Evolutionary conservation across 2,888 invertebrate genomes (phyloP).

Genomic region (Parelbella ahira): DNA sequence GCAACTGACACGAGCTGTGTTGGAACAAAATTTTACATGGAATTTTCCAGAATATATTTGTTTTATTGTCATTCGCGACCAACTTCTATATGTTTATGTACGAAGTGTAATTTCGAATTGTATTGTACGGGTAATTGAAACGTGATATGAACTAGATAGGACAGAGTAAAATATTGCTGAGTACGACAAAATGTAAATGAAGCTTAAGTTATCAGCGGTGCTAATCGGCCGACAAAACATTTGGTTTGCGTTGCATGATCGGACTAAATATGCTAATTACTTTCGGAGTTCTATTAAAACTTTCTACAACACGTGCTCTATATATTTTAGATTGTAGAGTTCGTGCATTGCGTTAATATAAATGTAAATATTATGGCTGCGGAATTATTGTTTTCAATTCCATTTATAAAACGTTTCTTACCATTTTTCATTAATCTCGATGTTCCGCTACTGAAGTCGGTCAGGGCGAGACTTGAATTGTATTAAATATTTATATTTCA

Average conservation of each 20-base stretch:
- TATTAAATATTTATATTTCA: conserved; percentile 2
- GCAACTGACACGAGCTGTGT: conserved; percentile 27
- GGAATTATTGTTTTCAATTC: background rate
- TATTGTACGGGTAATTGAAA: no score
- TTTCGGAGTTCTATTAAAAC: conserved; percentile 18
- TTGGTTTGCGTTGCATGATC: conserved; percentile 12
- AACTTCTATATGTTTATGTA: no score
- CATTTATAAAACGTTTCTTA: background rate
- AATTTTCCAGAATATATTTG: no score
- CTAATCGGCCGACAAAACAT: background rate
- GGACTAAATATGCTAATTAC: conserved; percentile 18
- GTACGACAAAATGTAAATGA: no score
- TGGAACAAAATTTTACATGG: no score
- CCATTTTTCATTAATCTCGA: conserved; percentile 8
- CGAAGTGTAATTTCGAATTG: no score
- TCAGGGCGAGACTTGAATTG: conserved; percentile 2
- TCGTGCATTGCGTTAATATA: conserved; percentile 2
- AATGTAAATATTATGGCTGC: background rate
- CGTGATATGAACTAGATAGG: no score
- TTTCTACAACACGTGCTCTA: conserved; percentile 12
- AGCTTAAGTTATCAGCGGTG: no score
- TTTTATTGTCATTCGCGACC: no score
- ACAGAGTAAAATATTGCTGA: no score
- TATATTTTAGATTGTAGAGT: conserved; percentile 7
- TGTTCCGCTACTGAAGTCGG: conserved; percentile 1